phyloP scores from a whole-genome alignment of 2,797 vertebrate species.

The Sardinella longiceps region DNA sequence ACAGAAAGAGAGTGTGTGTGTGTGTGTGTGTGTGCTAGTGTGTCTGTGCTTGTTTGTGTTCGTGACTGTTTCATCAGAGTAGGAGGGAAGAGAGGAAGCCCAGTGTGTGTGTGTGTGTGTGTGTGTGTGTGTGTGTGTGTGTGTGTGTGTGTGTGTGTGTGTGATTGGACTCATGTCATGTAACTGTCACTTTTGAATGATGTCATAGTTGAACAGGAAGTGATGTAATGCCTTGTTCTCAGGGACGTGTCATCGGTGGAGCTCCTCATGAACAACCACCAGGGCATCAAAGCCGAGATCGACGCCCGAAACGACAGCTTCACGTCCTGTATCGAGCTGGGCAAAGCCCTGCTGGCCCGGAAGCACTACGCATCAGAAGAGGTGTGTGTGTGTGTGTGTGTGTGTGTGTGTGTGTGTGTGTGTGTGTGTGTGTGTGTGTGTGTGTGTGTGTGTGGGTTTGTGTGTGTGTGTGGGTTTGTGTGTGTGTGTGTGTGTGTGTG shows the following conservation, averaged over 20 bases:
- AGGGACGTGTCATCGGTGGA: constrained; percentile 96
- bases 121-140: neutral
- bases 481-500: too few species aligned
- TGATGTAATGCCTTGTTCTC: neutral
- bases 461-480: too few species aligned
- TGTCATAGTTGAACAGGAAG: neutral
- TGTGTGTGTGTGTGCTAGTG: too few species aligned
- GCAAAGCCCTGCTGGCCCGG: constrained; percentile 89
- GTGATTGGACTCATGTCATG: neutral
- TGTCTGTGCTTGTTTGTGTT: too few species aligned
- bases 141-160: neutral
- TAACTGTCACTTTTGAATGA: neutral
- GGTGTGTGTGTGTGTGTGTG: too few species aligned
- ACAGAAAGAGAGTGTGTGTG: too few species aligned
- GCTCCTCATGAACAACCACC: constrained; percentile 97
- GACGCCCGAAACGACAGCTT: constrained; percentile 98
- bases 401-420: too few species aligned
- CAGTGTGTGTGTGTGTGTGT: constrained; percentile 18
- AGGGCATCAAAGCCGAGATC: constrained; percentile 97
- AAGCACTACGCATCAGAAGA: constrained; percentile 85
- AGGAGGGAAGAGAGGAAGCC: neutral
- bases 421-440: too few species aligned
- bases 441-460: too few species aligned
- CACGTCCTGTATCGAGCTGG: constrained; percentile 92
- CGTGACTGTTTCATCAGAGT: neutral